Percentiles rank a stretch among this genome's conserved stretches.
Conservation (phyloP, 2,888 invertebrate species). For the Drosophila atroscutellata region DNA sequence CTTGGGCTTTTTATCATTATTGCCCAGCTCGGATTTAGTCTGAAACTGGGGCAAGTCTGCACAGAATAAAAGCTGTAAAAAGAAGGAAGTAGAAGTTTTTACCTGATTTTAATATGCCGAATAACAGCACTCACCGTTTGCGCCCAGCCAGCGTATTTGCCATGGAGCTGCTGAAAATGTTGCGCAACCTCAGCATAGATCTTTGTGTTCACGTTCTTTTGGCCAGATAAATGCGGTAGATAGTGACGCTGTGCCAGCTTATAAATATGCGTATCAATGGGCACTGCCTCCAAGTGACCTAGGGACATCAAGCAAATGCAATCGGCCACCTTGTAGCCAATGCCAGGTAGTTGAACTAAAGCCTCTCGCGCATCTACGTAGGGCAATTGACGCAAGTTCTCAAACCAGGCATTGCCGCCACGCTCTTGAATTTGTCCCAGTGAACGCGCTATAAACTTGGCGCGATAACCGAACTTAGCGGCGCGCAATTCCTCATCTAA, state of each 20-base stretch:
- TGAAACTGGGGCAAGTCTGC: slow-evolving; percentile 92
- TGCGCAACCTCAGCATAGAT: slow-evolving; percentile 94
- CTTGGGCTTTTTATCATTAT: slow-evolving; percentile 7
- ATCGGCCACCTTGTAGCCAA: slow-evolving; percentile 99
- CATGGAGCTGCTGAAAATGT: slow-evolving; percentile 92
- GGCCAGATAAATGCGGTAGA: slow-evolving; percentile 89
- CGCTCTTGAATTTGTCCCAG: slow-evolving; percentile 89
- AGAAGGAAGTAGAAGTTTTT: not conserved
- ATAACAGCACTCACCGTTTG: slow-evolving; percentile 91
- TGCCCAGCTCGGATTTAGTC: not conserved
- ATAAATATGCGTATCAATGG: slow-evolving; percentile 98
- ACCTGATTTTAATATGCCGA: not conserved
- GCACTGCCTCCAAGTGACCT: slow-evolving; percentile 94
- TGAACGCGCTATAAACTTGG: slow-evolving; percentile 92
- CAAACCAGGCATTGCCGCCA: slow-evolving; percentile 91
- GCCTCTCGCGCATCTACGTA: slow-evolving; percentile 91
- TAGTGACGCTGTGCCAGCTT: slow-evolving; percentile 94
- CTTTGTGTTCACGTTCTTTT: slow-evolving; percentile 92
- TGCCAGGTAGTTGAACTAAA: slow-evolving; percentile 92
- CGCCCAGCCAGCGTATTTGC: slow-evolving; percentile 96
- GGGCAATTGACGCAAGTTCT: slow-evolving; percentile 87
- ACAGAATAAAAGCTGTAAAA: slow-evolving; percentile 90
- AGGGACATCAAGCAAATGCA: slow-evolving; percentile 99
- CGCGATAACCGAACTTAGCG: slow-evolving; percentile 94
- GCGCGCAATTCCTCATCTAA: slow-evolving; percentile 90